Evolutionary conservation across 1,140 invertebrate genomes (phyloP), one percentile per base, ranked within the genome.

Genomic region (Rhagoletis zephyria): DNA sequence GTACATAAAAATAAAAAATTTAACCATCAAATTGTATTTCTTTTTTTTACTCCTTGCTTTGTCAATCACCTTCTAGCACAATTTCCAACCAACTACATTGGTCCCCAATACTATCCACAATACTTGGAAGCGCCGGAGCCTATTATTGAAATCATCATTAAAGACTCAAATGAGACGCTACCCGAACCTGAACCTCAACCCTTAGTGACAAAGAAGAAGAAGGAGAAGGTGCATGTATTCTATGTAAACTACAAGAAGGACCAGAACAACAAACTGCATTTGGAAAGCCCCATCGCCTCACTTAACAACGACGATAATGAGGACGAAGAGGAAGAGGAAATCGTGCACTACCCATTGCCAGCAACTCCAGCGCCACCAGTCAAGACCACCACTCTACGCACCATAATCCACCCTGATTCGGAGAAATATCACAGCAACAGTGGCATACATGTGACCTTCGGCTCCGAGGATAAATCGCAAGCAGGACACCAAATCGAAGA

Each of bases 101-200:
- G 40, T 12, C 60, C 65, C 16, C 85, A 86, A 0, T 89, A 89
- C 0, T 91, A 94, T 88, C 94, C 94, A 7, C 95, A 96, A 87
- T 96, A 97, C 90, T 93, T 95, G 9, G 95, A 96, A 89, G 96
- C 96, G 87, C 97, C 97, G 0, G 97, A 97, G 91, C 97, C 97
- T 14, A 97, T 97, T 74, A 97, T 97, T 88, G 97, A 97, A 93
- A 97, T 97, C 88, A 97, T 97, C 86, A 97, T 97, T 85, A 97
- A 97, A 90, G 97, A 97, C 93, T 97, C 96, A 0, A 97, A 97
- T 91, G 96, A 97, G 89, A 95, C 96, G 0, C 91, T 97, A 4
- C 96, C 97, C 0, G 94, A 95, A 4, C 95, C 95, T n/a, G 95
- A 94, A 0, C 93, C 94, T 6, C 93, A 94, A 2, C 91, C 94